Base-by-base conservation (phyloP, 2,888 invertebrate species). In the Hyposoter didymator region DNA sequence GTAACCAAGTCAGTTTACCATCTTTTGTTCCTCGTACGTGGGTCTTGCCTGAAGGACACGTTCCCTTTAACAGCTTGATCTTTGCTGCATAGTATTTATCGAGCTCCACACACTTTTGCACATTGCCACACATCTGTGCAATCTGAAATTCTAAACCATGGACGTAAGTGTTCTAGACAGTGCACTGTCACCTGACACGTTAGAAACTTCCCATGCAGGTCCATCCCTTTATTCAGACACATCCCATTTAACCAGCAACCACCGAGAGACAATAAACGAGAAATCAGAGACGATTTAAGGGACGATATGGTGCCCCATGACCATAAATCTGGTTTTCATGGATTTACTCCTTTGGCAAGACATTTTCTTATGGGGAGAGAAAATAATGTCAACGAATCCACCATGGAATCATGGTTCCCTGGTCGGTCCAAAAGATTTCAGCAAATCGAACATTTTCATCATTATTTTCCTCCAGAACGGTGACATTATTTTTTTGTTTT, bases 21-120 rank as follows among this genome's bases (percentile, higher is more conserved):
- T 10, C 59, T 78, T 78, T 82, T 83, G 74, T 83, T 78, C 55
- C 35, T 62, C 47, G 64, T 17, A 76, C 52, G 70, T 76, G 39
- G 0, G 45, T 39, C 49, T 64, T 19, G 45, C 35, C 55, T 45
- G 62, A 81, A 86, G 74, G 84, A 76, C 83, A 87, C 84, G 70
- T 86, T 84, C 87, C 78, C 86, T 87, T 87, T 84, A 87, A 86
- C 72, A 62, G 76, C 49, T 79, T 78, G 80, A 84, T 80, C 64
- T 75, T 28, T 19, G 45, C 72, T 67, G 45, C 7, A 47, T 22
- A n/a, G 45, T 14, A 47, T 52, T 73, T 52, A 52, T 67, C 49
- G 43, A 73, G 64, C 55, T 72, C n/a, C 1, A 47, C 45, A 17
- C 28, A 12, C 64, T 14, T 35, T 39, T 7, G 14, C 70, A 64